Conservation (phyloP, 2,797 vertebrate species). For the Notoglanidium macrostoma region DNA sequence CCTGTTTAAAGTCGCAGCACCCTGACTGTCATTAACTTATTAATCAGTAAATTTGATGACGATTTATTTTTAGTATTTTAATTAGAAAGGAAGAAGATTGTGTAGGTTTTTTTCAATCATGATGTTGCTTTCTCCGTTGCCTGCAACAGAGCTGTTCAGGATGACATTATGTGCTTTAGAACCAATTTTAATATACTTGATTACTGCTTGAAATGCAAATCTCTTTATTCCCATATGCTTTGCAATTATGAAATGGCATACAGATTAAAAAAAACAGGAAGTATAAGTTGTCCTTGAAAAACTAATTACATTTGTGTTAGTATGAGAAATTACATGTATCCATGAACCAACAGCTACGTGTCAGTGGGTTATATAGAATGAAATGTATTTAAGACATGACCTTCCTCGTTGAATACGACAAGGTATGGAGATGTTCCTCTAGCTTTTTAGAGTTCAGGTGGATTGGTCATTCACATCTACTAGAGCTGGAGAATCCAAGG, state of each 20-base stretch:
- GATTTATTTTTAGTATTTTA: neutral
- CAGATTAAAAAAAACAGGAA: constrained; percentile 47
- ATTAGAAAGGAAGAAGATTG: neutral
- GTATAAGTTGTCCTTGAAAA: constrained; percentile 56
- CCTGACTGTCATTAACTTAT: neutral
- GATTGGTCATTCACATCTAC: constrained; percentile 6
- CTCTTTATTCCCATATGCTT: constrained; percentile 77
- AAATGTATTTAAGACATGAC: constrained; percentile 8
- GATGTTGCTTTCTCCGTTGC: constrained; percentile 45
- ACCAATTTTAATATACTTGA: neutral
- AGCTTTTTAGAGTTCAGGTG: constrained; percentile 17
- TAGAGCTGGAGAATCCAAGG: constrained; percentile 25
- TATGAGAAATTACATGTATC: constrained; percentile 73
- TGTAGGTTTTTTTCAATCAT: neutral
- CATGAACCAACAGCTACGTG: constrained; percentile 68
- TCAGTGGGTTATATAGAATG: constrained; percentile 73
- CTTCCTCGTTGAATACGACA: neutral
- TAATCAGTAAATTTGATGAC: neutral
- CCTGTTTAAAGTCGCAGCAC: neutral
- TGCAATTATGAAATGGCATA: constrained; percentile 77
- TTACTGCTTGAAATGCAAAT: constrained; percentile 68
- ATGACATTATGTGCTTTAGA: neutral
- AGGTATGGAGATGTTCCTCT: neutral
- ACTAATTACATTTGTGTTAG: constrained; percentile 68
- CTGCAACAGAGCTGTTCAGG: constrained; percentile 54